Percentiles rank a stretch among this genome's conserved stretches.
phyloP scores from a whole-genome alignment of 35 echinoderm and acorn worm species.

The Apostichopus japonicus region DNA sequence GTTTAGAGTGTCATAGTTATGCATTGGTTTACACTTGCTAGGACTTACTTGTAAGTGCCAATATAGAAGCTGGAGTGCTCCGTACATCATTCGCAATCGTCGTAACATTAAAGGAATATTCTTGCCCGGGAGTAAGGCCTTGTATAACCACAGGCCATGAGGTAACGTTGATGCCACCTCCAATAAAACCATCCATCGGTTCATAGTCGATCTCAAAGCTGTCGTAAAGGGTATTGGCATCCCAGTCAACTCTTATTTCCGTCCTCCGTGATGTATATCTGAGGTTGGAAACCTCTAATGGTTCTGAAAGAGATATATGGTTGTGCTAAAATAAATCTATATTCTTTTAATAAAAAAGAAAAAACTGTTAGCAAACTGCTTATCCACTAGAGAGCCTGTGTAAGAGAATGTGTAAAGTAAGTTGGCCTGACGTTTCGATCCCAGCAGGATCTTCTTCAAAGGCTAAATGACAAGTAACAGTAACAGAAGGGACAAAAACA shows the following conservation, averaged over 20 bases:
- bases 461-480: too few species aligned
- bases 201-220: constrained; percentile 18
- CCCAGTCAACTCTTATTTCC: not conserved
- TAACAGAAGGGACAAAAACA: too few species aligned
- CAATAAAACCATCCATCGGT: constrained; percentile 18
- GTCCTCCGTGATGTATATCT: constrained; percentile 14
- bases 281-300: not conserved
- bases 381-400: too few species aligned
- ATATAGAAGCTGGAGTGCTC: not conserved
- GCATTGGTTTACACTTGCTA: too few species aligned
- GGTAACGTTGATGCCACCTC: not conserved
- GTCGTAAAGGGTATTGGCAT: not conserved
- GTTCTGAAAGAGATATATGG: not conserved
- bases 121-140: constrained; percentile 23
- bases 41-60: not conserved
- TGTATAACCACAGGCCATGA: not conserved
- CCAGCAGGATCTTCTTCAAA: too few species aligned
- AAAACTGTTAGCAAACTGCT: too few species aligned
- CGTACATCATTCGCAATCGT: not conserved
- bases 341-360: too few species aligned
- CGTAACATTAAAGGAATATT: constrained; percentile 6
- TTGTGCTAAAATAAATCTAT: too few species aligned
- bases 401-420: too few species aligned
- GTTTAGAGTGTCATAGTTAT: too few species aligned
- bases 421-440: too few species aligned